Percentiles rank a stretch among this genome's conserved stretches.
Conservation (phyloP, 2,113 vertebrate species). For the Grallaria varia region DNA sequence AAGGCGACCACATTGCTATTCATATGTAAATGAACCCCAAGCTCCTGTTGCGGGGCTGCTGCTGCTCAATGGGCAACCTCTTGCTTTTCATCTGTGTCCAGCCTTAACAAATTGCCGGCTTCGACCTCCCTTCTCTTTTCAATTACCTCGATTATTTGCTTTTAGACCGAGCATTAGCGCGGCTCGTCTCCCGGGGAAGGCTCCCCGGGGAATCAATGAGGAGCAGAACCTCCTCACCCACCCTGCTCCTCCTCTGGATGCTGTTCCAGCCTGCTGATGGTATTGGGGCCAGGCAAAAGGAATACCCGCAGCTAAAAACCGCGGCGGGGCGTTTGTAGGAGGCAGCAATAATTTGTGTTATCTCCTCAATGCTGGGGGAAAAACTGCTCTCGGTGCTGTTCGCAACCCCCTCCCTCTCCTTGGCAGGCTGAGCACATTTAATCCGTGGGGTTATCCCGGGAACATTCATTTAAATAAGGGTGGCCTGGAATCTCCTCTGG, state of each 20-base stretch:
- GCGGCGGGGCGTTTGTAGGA: not conserved
- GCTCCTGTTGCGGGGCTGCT: not conserved
- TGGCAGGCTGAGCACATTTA: not conserved
- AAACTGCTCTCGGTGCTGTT: not conserved
- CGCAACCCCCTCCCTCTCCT: not conserved
- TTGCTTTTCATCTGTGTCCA: not conserved
- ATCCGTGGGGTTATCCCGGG: not conserved
- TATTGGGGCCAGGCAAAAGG: not conserved
- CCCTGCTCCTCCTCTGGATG: not conserved
- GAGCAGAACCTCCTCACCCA: not conserved
- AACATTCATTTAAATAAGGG: not conserved
- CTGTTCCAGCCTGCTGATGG: not conserved
- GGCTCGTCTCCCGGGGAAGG: not conserved
- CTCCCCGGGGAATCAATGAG: not conserved
- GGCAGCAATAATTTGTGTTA: not conserved
- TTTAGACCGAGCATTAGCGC: not conserved
- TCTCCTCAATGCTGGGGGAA: not conserved
- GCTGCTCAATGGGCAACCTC: not conserved
- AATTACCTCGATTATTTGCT: not conserved
- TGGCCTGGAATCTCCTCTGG: not conserved
- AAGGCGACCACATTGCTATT: not conserved
- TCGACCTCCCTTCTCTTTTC: not conserved
- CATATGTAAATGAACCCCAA: constrained; percentile 8
- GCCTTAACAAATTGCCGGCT: not conserved
- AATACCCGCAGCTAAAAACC: not conserved